Evolutionary conservation across 2,888 invertebrate species (phyloP).

Genomic region (Brachycybe producta): DNA sequence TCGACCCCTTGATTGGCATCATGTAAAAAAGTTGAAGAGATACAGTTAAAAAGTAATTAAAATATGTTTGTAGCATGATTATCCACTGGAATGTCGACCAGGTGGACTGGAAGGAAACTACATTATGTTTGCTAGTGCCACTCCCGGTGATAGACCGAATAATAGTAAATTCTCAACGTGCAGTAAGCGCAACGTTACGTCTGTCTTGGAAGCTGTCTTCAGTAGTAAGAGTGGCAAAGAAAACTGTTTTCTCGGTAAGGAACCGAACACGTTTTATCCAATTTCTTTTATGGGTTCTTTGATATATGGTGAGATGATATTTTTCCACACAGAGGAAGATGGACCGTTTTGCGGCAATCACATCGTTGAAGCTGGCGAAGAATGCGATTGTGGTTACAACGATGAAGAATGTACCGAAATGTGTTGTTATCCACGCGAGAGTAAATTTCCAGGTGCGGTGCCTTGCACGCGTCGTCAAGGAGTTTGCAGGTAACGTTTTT

Average conservation of each 20-base stretch:
- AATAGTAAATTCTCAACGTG: slow-evolving; percentile 95
- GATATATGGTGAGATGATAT: too few relatives aligned
- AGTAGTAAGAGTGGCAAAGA: slow-evolving; percentile 65
- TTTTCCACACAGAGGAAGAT: slow-evolving; percentile 48
- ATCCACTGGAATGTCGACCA: slow-evolving; percentile 71
- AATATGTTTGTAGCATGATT: slow-evolving; percentile 63
- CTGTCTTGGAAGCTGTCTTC: slow-evolving; percentile 80
- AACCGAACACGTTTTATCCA: too few relatives aligned
- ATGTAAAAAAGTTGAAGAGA: too few relatives aligned
- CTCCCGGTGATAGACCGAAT: slow-evolving; percentile 92
- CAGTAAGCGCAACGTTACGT: slow-evolving; percentile 86
- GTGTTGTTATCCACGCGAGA: slow-evolving; percentile 75
- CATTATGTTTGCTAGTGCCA: slow-evolving; percentile 99
- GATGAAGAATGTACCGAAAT: slow-evolving; percentile 72
- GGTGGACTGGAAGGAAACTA: slow-evolving; percentile 88
- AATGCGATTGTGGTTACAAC: slow-evolving; percentile 94
- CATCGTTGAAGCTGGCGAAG: slow-evolving; percentile 93
- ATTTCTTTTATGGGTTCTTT: not conserved
- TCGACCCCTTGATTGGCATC: too few relatives aligned
- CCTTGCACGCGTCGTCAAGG: slow-evolving; percentile 66
- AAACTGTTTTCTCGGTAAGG: slow-evolving; percentile 75
- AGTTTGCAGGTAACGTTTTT: slow-evolving; percentile 54
- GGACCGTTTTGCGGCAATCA: slow-evolving; percentile 99
- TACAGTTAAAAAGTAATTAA: too few relatives aligned
- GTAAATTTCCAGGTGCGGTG: slow-evolving; percentile 53